Conservation (phyloP, 2,113 vertebrate genomes). For the Spermophilus dauricus region DNA sequence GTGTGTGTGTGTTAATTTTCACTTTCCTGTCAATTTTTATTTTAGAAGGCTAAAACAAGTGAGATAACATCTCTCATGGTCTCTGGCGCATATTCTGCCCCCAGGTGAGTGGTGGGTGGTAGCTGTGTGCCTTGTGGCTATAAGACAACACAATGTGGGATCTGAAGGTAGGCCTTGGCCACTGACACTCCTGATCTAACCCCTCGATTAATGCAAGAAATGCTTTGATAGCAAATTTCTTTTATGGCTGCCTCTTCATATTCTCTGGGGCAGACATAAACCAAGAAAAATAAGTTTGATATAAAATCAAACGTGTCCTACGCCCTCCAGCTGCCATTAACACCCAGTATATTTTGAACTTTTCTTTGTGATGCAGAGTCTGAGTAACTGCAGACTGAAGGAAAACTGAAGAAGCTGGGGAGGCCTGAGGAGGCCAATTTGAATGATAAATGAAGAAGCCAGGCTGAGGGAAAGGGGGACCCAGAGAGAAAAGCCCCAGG, state of each 20-base stretch:
- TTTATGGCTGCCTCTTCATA: not conserved
- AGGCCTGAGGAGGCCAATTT: too few relatives aligned
- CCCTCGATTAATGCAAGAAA: not conserved
- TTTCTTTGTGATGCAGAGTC: not conserved
- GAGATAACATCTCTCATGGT: not conserved
- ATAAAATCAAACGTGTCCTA: accelerated
- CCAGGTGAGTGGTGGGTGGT: not conserved
- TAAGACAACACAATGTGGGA: not conserved
- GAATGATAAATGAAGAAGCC: not conserved
- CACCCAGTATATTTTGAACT: not conserved
- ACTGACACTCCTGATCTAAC: too few relatives aligned
- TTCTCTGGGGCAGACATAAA: not conserved
- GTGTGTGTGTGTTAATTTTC: too few relatives aligned
- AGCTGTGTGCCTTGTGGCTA: not conserved
- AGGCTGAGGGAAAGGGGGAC: not conserved
- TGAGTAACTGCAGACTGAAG: not conserved
- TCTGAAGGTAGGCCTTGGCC: not conserved
- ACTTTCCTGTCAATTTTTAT: not conserved
- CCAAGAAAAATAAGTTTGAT: not conserved
- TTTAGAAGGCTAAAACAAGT: not conserved
- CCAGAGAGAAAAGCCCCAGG: not conserved
- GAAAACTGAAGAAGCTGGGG: not conserved
- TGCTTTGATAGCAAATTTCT: not conserved
- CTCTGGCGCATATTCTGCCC: not conserved
- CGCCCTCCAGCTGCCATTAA: not conserved